Base-by-base conservation (phyloP, 2,113 vertebrate genomes). In the Pterocles burchelli region DNA sequence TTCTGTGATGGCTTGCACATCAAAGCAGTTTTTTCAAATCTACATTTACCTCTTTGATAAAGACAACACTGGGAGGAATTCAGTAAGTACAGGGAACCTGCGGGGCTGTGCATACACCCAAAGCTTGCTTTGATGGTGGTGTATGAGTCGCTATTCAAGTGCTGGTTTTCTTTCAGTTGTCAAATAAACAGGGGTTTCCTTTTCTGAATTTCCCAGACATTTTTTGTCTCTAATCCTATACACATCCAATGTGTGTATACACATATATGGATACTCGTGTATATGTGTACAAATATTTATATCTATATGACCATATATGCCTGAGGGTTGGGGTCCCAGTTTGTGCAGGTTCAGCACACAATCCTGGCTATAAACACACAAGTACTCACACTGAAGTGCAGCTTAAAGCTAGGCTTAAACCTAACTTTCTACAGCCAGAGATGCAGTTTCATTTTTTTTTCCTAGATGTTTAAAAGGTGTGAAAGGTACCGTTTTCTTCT, bases 21-120 rank as follows among this genome's bases (percentile, higher is more conserved):
- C 93, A 94, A 96, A 95, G 88, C 34, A n/a, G 66, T 90, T 90
- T 96, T 94, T 95, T 91, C 77, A 63, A 93, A 81, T 92, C 90
- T 80, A 57, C 36, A 3, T 93, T 95, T 90, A 86, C 88, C 79
- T 92, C 88, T 96, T 94, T 96, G 92, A 90, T 90, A 93, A 93
- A 93, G 88, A 80, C 67, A 91, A 79, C 85, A 74, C 75, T 57
- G 75, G 13, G 51, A 94, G 88, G 88, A 95, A 96, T 94, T 83
- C 68, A 59, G 75, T 65, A 66, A 36, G 72, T 74, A 34, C 72
- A 88, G 90, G 86, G 33, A 93, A 94, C 82, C 93, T 52, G 55
- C 2, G 0, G 73, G 79, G 77, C 72, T 86, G 66, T 3, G 14
- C 65, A 46, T 81, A 79, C 75, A 88, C 68, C 82, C 41, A 1